phyloP scores from a whole-genome alignment of 2,888 invertebrate species.

The Nebria salina region DNA sequence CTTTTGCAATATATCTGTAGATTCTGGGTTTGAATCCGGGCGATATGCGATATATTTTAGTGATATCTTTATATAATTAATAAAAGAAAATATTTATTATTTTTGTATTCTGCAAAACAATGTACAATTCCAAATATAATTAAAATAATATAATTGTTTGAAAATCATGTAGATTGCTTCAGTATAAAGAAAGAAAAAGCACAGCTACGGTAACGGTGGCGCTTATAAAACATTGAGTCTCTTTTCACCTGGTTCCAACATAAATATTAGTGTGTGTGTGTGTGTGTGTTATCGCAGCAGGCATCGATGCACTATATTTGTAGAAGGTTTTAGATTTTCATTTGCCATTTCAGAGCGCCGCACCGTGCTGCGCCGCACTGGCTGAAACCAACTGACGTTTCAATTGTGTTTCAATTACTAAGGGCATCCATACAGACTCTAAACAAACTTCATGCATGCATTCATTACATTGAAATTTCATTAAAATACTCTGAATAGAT shows the following conservation, averaged over 20 bases:
- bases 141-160: no score
- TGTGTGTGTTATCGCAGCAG: slow-evolving; percentile 17
- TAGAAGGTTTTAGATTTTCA: slow-evolving; percentile 52
- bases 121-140: no score
- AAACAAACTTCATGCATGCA: slow-evolving; percentile 51
- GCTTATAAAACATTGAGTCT: neutral
- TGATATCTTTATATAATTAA: no score
- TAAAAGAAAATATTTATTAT: no score
- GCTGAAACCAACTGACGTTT: slow-evolving; percentile 54
- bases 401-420: slow-evolving; percentile 58
- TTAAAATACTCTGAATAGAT: slow-evolving; percentile 42
- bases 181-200: neutral
- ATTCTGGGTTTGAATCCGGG: no score
- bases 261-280: neutral
- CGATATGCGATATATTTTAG: no score
- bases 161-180: no score
- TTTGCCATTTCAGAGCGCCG: slow-evolving; percentile 52
- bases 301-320: slow-evolving; percentile 51
- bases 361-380: neutral
- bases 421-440: slow-evolving; percentile 52
- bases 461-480: slow-evolving; percentile 53
- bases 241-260: neutral
- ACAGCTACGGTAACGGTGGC: neutral
- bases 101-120: no score
- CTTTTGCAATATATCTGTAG: no score